A percentile compares a stretch with the other conserved stretches of the same genome.
Conservation (phyloP, 2,797 vertebrate species). For the Sternotherus odoratus region DNA sequence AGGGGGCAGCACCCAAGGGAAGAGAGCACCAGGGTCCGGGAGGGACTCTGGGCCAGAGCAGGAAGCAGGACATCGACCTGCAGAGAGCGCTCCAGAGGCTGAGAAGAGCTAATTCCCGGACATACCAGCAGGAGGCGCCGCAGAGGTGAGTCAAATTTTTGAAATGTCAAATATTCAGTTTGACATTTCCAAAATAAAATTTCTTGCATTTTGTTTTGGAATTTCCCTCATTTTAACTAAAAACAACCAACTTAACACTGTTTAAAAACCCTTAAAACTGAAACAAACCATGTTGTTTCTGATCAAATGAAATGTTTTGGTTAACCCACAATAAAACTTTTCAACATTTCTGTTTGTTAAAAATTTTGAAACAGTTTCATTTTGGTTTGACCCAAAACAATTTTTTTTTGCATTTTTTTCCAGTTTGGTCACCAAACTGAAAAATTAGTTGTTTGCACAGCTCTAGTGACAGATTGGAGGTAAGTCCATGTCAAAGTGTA, state of each 20-base stretch:
- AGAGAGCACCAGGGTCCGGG: no score
- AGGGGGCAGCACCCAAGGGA: no score
- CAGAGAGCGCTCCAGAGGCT: no score
- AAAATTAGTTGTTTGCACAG: neutral
- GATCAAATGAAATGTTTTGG: neutral
- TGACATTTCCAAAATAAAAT: no score
- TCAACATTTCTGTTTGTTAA: neutral
- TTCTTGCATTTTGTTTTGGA: no score
- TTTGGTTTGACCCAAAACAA: neutral
- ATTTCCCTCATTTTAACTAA: no score
- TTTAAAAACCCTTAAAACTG: neutral
- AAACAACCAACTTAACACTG: neutral
- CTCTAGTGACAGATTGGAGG: neutral
- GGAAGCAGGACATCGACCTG: no score
- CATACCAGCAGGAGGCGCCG: no score
- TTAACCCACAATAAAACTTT: neutral
- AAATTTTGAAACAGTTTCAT: neutral
- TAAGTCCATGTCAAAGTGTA: neutral
- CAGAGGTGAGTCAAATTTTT: no score
- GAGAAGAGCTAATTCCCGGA: no score
- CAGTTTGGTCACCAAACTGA: neutral
- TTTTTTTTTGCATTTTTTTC: neutral
- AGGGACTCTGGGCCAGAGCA: no score
- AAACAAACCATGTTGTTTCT: neutral
- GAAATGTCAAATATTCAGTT: no score